Percentiles rank a stretch among this genome's conserved stretches.
These are phyloP conservation scores for Indicator maculatus DNA, from an alignment of 2,113 vertebrate species.

Conservation along the genomic window DNA sequence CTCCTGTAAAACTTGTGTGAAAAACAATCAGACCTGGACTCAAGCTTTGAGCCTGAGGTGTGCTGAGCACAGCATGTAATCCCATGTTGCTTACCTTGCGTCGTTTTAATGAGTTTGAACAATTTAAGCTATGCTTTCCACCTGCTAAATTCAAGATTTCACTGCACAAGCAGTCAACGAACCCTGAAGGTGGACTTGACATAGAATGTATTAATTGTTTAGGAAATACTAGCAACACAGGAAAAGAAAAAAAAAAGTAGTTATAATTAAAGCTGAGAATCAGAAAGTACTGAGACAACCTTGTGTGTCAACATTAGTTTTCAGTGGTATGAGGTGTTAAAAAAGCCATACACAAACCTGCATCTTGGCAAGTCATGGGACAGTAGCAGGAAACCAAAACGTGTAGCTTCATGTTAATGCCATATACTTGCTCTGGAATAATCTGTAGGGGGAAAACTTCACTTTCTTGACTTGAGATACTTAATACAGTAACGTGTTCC, in stretches of 20 bases:
- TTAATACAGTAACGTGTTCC: background rate
- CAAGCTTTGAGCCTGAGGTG: background rate
- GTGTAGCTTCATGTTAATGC: background rate
- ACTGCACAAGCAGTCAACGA: background rate
- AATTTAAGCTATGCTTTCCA: background rate
- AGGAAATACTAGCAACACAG: background rate
- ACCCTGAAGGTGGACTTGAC: background rate
- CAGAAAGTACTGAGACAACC: background rate
- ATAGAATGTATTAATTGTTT: background rate
- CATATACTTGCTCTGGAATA: background rate
- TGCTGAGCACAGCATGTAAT: background rate
- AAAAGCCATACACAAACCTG: background rate
- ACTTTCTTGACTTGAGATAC: background rate
- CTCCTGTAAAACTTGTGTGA: background rate
- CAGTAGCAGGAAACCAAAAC: background rate
- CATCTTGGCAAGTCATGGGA: background rate
- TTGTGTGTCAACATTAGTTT: background rate
- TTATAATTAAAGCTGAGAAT: background rate
- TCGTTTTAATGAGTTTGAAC: background rate
- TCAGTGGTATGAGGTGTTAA: background rate
- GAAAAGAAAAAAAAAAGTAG: background rate
- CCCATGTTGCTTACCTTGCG: background rate
- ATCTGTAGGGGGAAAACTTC: background rate
- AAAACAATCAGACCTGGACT: background rate
- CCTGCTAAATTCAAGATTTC: background rate